phyloP scores from a whole-genome alignment of 2,888 invertebrate species.

The Rotaria sp. region DNA sequence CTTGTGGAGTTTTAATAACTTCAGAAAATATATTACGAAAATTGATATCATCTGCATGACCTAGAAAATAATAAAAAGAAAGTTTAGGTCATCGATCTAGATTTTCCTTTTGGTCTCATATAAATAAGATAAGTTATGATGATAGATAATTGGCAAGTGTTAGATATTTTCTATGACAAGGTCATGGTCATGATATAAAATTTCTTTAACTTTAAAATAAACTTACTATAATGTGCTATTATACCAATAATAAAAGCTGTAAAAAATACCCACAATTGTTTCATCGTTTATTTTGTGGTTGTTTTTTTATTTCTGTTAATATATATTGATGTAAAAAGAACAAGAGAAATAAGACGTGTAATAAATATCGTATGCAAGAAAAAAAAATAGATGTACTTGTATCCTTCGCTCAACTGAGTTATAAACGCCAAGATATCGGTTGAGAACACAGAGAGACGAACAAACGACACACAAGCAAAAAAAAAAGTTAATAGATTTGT shows the following conservation, averaged over 20 bases:
- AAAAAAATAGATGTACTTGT: background rate
- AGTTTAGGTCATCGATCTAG: background rate
- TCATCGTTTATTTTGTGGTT: background rate
- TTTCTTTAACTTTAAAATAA: background rate
- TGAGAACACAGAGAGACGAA: background rate
- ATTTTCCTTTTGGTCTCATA: background rate
- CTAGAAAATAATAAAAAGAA: background rate
- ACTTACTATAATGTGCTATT: background rate
- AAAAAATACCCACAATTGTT: background rate
- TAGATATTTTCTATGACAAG: background rate
- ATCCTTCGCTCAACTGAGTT: background rate
- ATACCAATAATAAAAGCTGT: background rate
- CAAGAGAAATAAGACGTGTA: background rate
- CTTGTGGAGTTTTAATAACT: background rate
- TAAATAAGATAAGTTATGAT: background rate
- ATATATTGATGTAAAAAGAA: background rate
- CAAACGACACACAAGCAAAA: background rate
- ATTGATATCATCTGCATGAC: background rate
- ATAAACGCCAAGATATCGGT: background rate
- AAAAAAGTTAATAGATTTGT: conserved; percentile 11
- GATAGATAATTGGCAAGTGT: background rate
- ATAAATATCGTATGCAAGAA: background rate
- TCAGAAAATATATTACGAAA: background rate
- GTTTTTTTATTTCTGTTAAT: background rate
- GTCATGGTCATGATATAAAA: background rate